Evolutionary conservation across 2,113 vertebrate species (phyloP).

Genomic region (Nyctereutes procyonoides): DNA sequence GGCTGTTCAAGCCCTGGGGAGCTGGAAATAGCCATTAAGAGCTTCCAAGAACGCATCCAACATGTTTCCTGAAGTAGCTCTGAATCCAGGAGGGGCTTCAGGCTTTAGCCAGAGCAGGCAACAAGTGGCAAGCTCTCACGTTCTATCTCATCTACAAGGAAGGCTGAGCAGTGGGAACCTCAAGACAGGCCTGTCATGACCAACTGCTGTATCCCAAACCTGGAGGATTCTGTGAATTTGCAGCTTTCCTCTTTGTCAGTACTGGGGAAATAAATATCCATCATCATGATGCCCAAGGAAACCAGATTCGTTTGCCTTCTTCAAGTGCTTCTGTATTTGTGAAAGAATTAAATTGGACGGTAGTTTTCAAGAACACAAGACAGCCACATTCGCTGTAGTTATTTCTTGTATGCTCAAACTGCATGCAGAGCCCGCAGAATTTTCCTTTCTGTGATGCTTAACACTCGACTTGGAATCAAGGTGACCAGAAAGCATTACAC

Average conservation of each 20-base stretch:
- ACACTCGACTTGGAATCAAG: not conserved
- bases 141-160: not conserved
- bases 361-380: not conserved
- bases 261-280: not conserved
- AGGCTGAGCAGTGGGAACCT: not conserved
- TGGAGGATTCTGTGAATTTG: not conserved
- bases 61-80: not conserved
- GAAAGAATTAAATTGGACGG: not conserved
- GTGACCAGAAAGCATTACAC: slow-evolving; percentile 3
- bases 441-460: not conserved
- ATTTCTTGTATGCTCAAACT: not conserved
- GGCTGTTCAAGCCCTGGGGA: not conserved
- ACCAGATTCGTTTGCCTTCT: not conserved
- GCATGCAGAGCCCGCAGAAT: not conserved
- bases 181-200: not conserved
- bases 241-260: not conserved
- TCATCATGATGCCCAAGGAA: not conserved
- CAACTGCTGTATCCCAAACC: not conserved
- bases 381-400: not conserved
- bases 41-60: not conserved
- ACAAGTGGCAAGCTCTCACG: not conserved
- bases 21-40: not conserved
- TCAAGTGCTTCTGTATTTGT: not conserved
- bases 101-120: not conserved
- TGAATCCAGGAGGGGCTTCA: not conserved